Base-by-base conservation (phyloP, 1,140 invertebrate genomes). In the Bactericera cockerelli region DNA sequence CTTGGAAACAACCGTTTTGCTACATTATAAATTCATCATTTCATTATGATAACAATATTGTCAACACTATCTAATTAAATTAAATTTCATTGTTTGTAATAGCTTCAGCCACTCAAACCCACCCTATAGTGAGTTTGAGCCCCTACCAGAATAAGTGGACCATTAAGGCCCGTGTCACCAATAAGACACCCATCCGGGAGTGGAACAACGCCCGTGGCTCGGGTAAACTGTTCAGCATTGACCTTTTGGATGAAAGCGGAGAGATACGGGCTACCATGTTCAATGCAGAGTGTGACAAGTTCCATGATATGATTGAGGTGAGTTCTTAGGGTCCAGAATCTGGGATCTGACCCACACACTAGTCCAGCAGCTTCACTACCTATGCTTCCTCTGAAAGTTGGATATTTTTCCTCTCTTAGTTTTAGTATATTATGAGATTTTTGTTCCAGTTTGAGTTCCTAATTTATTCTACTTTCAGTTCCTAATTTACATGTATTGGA, bases 231-330 rank as follows among this genome's bases (percentile, higher is more conserved):
- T 99, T 99, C 68, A 89, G 81, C 64, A 84, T 98, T 72, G 90
- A 93, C 71, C 71, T 99, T 0, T 73, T 90, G 56, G 97, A 99
- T 75, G 89, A 95, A 64, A 88, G 81, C 65, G 93, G 93, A 10
- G 93, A 97, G 74, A 98, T 99, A 59, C 75, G 89, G 59, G 87
- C 87, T n/a, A 96, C 93, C 1, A 93, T 82, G 8, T 99, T 99
- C 68, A 91, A 83, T 67, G 86, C 89, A 60, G 76, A 84, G 65
- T 87, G 86, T 63, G 93, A 98, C 67, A 91, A 89, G 69, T 97
- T 83, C 70, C 95, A 83, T 69, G 83, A 94, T 67, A 79, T 92
- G 70, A 78, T 63, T 58, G 62, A 63, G 60, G n/a, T n/a, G n/a
- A n/a, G n/a, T n/a, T n/a, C n/a, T n/a, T n/a, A n/a, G n/a, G n/a